phyloP scores from a whole-genome alignment of 2,888 invertebrate species.

The Leptinotarsa tumamoca region DNA sequence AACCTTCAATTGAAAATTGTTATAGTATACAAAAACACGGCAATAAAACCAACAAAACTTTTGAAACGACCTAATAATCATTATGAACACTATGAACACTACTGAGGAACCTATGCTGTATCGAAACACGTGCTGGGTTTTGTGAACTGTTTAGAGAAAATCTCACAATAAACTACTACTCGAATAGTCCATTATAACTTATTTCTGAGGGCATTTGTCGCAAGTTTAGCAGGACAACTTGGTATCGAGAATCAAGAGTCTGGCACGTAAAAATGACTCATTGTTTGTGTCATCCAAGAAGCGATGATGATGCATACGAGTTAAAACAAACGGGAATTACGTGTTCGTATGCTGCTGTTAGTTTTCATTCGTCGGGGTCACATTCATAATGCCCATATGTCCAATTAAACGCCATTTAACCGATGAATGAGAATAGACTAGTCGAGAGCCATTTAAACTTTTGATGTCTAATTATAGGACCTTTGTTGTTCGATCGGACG shows the following conservation, averaged over 20 bases:
- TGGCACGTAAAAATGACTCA: conserved; percentile 35
- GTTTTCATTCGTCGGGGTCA: conserved; percentile 28
- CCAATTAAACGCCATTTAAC: conserved; percentile 41
- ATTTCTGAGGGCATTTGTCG: background rate
- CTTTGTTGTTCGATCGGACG: conserved; percentile 29
- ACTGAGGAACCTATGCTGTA: too few relatives aligned
- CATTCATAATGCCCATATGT: conserved; percentile 38
- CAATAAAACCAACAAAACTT: too few relatives aligned
- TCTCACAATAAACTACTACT: too few relatives aligned
- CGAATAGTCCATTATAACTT: too few relatives aligned
- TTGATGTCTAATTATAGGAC: conserved; percentile 36
- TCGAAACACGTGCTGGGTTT: too few relatives aligned
- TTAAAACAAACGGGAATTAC: conserved; percentile 32
- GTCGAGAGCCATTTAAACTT: conserved; percentile 28
- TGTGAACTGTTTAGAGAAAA: too few relatives aligned
- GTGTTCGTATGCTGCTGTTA: conserved; percentile 23
- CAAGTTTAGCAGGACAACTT: background rate
- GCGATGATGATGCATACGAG: conserved; percentile 36
- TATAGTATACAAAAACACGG: too few relatives aligned
- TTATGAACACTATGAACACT: too few relatives aligned
- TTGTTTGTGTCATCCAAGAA: conserved; percentile 38
- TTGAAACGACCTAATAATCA: too few relatives aligned
- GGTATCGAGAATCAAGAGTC: background rate
- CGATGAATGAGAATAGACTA: conserved; percentile 25
- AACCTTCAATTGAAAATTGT: too few relatives aligned